Evolutionary conservation across 2,888 invertebrate genomes (phyloP).

Genomic region (Andrena dorsata): DNA sequence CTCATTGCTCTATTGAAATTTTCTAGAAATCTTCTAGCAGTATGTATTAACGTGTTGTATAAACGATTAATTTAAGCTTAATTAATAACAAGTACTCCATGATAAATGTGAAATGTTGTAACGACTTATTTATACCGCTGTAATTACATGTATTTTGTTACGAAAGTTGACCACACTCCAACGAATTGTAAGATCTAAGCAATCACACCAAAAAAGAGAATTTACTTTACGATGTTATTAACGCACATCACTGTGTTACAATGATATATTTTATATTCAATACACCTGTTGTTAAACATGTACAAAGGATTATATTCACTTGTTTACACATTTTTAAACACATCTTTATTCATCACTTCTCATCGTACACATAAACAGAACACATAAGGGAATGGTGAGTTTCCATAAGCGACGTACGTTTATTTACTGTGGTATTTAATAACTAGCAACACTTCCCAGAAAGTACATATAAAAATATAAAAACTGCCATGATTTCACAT

Average conservation of each 20-base stretch:
- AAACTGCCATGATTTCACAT: conserved; percentile 22
- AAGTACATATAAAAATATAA: conserved; percentile 68
- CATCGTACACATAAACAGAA: conserved; percentile 44
- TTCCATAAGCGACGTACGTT: conserved; percentile 35
- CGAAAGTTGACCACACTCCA: neutral
- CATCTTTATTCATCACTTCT: conserved; percentile 39
- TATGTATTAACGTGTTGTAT: conserved; percentile 1
- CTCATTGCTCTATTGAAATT: conserved; percentile 7
- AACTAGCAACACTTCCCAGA: conserved; percentile 11
- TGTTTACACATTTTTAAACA: conserved; percentile 31
- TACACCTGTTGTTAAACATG: conserved; percentile 34
- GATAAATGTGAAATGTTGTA: conserved; percentile 28
- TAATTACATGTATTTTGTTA: conserved; percentile 41
- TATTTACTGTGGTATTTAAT: conserved; percentile 9
- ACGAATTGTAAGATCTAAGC: conserved; percentile 28
- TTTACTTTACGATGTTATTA: conserved; percentile 34
- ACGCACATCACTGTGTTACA: conserved; percentile 35
- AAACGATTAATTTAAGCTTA: neutral
- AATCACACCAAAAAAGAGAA: conserved; percentile 42
- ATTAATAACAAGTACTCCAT: conserved; percentile 1
- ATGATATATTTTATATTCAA: conserved; percentile 48
- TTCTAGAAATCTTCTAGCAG: neutral
- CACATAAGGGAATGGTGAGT: conserved; percentile 33
- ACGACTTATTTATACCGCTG: conserved; percentile 42
- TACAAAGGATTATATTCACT: conserved; percentile 37